Evolutionary conservation across 1,140 invertebrate genomes (phyloP).

Genomic region (Acromyrmex echinatior): DNA sequence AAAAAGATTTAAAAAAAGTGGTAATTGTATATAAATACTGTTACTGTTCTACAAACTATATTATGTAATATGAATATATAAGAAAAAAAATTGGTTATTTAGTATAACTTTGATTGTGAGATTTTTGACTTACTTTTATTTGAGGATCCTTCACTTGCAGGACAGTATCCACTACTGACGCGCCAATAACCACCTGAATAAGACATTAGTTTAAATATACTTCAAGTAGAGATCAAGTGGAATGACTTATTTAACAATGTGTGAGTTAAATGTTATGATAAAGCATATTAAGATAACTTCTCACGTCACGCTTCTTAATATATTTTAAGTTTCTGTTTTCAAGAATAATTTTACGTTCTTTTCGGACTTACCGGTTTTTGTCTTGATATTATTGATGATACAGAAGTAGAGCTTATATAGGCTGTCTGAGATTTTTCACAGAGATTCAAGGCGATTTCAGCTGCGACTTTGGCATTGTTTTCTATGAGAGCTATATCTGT

Average conservation of each 20-base stretch:
- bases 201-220: not conserved
- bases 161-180: constrained; percentile 92
- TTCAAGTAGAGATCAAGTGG: not conserved
- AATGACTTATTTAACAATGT: not conserved
- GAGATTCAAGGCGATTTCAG: constrained; percentile 92
- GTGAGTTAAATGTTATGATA: not conserved
- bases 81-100: constrained; percentile 85
- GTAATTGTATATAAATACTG: constrained; percentile 84
- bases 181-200: constrained; percentile 93
- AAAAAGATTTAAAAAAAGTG: constrained; percentile 72
- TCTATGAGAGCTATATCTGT: constrained; percentile 95
- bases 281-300: not conserved
- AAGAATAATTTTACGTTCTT: not conserved
- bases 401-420: not conserved
- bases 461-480: constrained; percentile 96
- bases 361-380: constrained; percentile 73
- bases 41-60: constrained; percentile 81
- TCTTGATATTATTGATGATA: constrained; percentile 33
- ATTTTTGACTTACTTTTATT: constrained; percentile 89
- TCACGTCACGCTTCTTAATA: not conserved
- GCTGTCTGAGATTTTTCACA: constrained; percentile 40
- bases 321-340: not conserved
- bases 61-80: constrained; percentile 83
- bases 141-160: constrained; percentile 89
- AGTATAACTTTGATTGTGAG: constrained; percentile 82